Percentiles rank a stretch among this genome's conserved stretches.
Conservation (phyloP, 64 coral and sea anemone genomes). For the Anthopleura sola region DNA sequence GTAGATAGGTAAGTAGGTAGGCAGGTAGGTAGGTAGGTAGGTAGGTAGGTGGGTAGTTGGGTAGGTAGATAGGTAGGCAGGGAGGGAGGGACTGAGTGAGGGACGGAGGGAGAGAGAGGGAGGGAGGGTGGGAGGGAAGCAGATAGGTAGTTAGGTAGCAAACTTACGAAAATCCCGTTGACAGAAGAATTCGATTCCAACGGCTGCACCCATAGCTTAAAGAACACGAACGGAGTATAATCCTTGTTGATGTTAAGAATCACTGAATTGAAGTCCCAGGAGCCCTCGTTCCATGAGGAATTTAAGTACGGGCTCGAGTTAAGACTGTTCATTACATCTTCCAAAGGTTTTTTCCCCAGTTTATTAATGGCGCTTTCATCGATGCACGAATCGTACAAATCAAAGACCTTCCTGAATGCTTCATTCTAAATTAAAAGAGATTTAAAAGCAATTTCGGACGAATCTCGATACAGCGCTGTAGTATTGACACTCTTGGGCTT, state of each 20-base stretch:
- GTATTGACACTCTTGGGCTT: too few relatives aligned
- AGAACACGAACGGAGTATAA: conserved; percentile 12
- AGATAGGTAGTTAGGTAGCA: background rate
- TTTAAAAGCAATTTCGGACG: too few relatives aligned
- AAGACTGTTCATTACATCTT: conserved; percentile 22
- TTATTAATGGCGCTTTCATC: conserved; percentile 11
- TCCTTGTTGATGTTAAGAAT: conserved; percentile 14
- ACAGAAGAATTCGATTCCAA: conserved; percentile 12
- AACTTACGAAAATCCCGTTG: conserved; percentile 5
- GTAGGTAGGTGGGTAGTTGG: too few relatives aligned
- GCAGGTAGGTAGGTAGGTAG: too few relatives aligned
- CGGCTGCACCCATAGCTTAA: background rate
- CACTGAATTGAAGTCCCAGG: conserved; percentile 18
- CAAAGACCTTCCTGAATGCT: conserved; percentile 33
- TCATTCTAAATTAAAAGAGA: conserved; percentile 6
- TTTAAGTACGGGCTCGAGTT: conserved; percentile 29
- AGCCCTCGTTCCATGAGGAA: conserved; percentile 33
- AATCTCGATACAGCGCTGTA: too few relatives aligned
- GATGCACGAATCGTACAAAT: conserved; percentile 38
- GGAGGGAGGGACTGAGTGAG: too few relatives aligned
- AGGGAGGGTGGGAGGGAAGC: background rate
- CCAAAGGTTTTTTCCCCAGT: conserved; percentile 22
- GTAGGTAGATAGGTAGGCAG: too few relatives aligned
- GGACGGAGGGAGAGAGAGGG: background rate
- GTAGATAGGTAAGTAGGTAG: too few relatives aligned